These are phyloP conservation scores for Charina bottae DNA, from an alignment of 2,113 vertebrate species.

Conservation along the genomic window DNA sequence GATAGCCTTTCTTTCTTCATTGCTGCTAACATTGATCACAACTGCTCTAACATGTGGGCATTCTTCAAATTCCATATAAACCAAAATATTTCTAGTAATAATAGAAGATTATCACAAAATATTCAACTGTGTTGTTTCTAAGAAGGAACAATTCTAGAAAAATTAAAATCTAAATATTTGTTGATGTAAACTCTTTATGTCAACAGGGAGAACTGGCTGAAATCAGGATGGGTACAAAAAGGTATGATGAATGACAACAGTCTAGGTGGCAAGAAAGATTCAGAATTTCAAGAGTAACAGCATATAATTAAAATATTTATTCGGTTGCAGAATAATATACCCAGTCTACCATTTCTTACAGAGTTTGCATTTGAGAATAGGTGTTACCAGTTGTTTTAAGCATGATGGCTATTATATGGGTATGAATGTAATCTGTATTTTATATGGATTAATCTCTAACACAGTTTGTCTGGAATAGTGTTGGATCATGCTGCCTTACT, in stretches of 20 bases:
- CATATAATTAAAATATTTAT: constrained; percentile 3
- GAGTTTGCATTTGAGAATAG: background rate
- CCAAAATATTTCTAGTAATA: background rate
- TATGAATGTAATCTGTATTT: no score
- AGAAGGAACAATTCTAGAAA: background rate
- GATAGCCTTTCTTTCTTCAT: background rate
- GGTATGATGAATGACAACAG: background rate
- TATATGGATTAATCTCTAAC: constrained; percentile 9
- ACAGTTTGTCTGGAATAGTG: background rate
- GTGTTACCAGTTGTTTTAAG: background rate
- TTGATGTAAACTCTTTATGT: background rate
- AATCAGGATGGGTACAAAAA: background rate
- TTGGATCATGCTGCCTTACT: no score
- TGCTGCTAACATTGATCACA: background rate
- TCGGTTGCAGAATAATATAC: background rate
- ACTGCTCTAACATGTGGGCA: background rate
- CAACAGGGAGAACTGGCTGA: background rate
- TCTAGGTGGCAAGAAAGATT: background rate
- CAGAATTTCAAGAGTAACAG: background rate
- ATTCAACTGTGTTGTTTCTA: no score
- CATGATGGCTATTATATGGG: background rate
- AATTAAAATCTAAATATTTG: background rate
- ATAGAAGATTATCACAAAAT: background rate
- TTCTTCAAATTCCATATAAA: background rate
- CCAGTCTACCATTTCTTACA: background rate